These are phyloP conservation scores for Rotaria magnacalcarata DNA, from an alignment of 2,888 invertebrate species.

Conservation along the genomic window DNA sequence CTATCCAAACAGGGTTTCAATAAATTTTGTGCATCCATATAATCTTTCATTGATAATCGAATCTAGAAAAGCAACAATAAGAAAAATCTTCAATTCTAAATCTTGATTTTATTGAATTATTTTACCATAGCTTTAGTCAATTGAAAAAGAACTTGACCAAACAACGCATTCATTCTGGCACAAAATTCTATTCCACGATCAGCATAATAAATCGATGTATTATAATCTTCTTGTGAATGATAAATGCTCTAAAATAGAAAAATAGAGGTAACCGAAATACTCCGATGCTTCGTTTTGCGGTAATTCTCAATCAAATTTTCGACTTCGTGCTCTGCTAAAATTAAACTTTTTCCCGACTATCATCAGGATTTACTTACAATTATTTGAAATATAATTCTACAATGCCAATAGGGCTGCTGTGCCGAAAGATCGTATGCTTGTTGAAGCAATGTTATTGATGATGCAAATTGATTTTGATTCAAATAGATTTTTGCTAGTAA, in stretches of 20 bases:
- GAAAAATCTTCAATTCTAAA: too few species aligned
- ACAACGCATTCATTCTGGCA: background rate
- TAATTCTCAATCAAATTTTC: too few species aligned
- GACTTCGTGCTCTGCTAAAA: too few species aligned
- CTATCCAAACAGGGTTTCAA: constrained; percentile 24
- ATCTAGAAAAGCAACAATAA: background rate
- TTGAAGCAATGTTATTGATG: background rate
- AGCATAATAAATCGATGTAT: background rate
- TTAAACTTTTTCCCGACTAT: too few species aligned
- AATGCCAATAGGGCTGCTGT: constrained; percentile 23
- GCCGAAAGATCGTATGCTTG: constrained; percentile 15
- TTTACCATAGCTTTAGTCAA: background rate
- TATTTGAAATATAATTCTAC: constrained; percentile 21
- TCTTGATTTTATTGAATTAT: too few species aligned
- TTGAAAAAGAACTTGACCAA: constrained; percentile 27
- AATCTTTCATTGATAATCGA: constrained; percentile 17
- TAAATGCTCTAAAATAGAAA: background rate
- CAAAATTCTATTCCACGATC: background rate
- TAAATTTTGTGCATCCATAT: constrained; percentile 30
- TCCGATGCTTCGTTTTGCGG: too few species aligned
- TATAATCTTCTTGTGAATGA: constrained; percentile 28
- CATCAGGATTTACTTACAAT: background rate
- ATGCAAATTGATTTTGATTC: constrained; percentile 3
- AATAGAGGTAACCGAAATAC: too few species aligned
- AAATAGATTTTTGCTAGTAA: constrained; percentile 6